These are phyloP conservation scores for Nematolebias whitei DNA, from an alignment of 2,113 vertebrate species.

Conservation along the genomic window DNA sequence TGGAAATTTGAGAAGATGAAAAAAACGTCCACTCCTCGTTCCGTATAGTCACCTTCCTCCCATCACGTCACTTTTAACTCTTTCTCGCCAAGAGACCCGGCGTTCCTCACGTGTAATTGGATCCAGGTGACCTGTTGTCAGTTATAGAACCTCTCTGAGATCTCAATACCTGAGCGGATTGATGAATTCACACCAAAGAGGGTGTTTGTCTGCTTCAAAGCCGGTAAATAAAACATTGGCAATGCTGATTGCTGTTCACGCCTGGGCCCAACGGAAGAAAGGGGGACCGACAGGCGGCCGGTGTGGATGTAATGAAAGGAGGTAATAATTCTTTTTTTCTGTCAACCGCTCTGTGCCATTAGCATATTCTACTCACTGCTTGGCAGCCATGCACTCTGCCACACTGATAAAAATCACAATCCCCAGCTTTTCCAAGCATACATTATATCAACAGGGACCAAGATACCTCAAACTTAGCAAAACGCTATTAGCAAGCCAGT, in stretches of 20 bases:
- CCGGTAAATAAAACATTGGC: constrained; percentile 70
- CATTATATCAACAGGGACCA: constrained; percentile 69
- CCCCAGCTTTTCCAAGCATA: constrained; percentile 74
- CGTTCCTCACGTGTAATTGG: constrained; percentile 13
- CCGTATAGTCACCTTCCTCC: not conserved
- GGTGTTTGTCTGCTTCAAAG: constrained; percentile 55
- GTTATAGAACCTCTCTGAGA: constrained; percentile 26
- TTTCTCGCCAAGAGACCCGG: not conserved
- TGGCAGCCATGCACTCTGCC: constrained; percentile 65
- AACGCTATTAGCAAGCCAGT: constrained; percentile 73
- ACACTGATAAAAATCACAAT: constrained; percentile 80
- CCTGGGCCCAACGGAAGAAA: constrained; percentile 38
- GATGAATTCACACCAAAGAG: constrained; percentile 38
- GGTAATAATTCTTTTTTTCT: constrained; percentile 77
- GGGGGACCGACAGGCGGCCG: constrained; percentile 44
- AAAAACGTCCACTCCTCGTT: constrained; percentile 2
- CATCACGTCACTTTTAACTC: constrained; percentile 22
- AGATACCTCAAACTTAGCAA: constrained; percentile 61
- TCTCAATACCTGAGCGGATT: constrained; percentile 11
- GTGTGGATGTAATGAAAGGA: constrained; percentile 78
- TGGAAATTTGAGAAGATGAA: constrained; percentile 21
- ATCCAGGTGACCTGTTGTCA: constrained; percentile 24
- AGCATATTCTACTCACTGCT: constrained; percentile 78
- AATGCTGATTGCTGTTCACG: constrained; percentile 44
- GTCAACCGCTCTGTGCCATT: constrained; percentile 76